Conservation (phyloP, 2,797 vertebrate species). For the Chelon auratus region DNA sequence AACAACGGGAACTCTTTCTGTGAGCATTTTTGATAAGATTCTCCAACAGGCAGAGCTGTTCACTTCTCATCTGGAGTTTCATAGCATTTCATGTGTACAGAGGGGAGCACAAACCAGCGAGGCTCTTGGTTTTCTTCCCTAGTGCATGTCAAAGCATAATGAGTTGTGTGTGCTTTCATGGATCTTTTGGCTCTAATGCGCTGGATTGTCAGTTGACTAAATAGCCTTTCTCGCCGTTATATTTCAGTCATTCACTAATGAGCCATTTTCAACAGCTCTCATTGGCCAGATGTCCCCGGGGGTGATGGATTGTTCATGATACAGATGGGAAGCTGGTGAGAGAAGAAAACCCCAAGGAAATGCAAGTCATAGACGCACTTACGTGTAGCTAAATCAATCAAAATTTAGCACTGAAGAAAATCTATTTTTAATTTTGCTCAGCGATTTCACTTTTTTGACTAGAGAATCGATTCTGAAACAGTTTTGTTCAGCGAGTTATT, state of each 20-base stretch:
- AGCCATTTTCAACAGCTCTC: slow-evolving; percentile 57
- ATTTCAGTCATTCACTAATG: slow-evolving; percentile 65
- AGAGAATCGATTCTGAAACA: slow-evolving; percentile 2
- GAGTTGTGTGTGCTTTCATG: slow-evolving; percentile 45
- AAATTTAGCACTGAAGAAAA: slow-evolving; percentile 1
- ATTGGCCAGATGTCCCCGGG: slow-evolving; percentile 54
- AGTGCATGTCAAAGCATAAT: slow-evolving; percentile 43
- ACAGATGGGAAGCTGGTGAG: slow-evolving; percentile 45
- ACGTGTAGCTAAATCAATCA: slow-evolving; percentile 15
- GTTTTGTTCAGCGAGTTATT: slow-evolving; percentile 5
- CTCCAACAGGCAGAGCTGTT: slow-evolving; percentile 14
- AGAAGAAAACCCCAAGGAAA: slow-evolving; percentile 39
- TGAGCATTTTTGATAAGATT: slow-evolving; percentile 20
- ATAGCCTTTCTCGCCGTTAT: slow-evolving; percentile 46
- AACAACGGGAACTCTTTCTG: slow-evolving; percentile 27
- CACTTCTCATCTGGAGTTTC: slow-evolving; percentile 12
- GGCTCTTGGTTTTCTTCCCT: slow-evolving; percentile 49
- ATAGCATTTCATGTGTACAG: slow-evolving; percentile 33
- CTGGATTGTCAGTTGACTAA: slow-evolving; percentile 59
- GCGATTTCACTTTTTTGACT: slow-evolving; percentile 1
- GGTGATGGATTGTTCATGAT: slow-evolving; percentile 33
- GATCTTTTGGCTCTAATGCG: slow-evolving; percentile 50
- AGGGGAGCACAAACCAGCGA: slow-evolving; percentile 20
- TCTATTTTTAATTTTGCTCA: neutral
- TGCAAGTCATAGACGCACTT: slow-evolving; percentile 24